Conservation (phyloP, 2,797 vertebrate genomes). For the Gobionotothen gibberifrons region DNA sequence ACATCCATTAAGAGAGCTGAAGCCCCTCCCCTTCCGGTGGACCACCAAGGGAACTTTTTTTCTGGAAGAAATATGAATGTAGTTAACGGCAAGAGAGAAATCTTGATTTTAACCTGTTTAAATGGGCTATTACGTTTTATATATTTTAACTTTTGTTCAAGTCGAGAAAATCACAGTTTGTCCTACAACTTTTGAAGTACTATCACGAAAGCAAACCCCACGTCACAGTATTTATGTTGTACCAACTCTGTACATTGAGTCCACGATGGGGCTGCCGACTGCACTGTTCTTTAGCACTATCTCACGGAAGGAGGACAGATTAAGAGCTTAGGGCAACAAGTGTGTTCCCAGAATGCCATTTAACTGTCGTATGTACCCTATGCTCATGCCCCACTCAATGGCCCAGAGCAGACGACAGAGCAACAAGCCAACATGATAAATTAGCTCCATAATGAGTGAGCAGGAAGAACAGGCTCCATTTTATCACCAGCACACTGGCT, state of each 20-base stretch:
- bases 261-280: background rate
- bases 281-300: constrained; percentile 15
- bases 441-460: constrained; percentile 69
- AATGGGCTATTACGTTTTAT: no score
- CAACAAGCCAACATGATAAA: constrained; percentile 68
- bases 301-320: constrained; percentile 29
- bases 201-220: background rate
- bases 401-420: constrained; percentile 59
- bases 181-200: background rate
- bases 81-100: no score
- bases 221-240: background rate
- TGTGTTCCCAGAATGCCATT: constrained; percentile 54
- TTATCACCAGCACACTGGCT: constrained; percentile 62
- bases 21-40: no score
- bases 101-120: no score
- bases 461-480: constrained; percentile 74
- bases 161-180: no score
- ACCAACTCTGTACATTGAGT: background rate
- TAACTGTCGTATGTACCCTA: constrained; percentile 8
- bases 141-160: no score
- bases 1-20: no score
- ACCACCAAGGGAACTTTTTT: no score
- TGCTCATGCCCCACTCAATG: constrained; percentile 25
- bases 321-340: constrained; percentile 28
- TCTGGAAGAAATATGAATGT: no score